phyloP scores from a whole-genome alignment of 2,797 vertebrate species.

The Sebastes nivosus region DNA sequence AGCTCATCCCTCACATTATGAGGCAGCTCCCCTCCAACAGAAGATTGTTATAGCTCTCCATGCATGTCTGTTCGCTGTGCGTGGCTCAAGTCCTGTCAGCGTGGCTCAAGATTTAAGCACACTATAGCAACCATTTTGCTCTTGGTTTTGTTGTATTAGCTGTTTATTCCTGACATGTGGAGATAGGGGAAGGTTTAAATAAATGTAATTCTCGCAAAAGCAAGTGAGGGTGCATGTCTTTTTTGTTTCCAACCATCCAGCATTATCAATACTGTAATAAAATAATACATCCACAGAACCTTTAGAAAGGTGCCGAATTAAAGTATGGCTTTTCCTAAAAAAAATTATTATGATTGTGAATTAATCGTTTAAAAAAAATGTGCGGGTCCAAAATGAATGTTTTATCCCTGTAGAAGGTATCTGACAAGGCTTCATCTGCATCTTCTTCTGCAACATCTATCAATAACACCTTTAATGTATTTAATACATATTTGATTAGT shows the following conservation, averaged over 20 bases:
- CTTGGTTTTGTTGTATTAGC: background rate
- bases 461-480: background rate
- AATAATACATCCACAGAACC: background rate
- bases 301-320: too few species aligned
- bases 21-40: constrained; percentile 7
- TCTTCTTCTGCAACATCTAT: too few species aligned
- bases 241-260: background rate
- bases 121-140: background rate
- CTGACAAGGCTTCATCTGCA: too few species aligned
- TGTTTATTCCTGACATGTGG: constrained; percentile 8
- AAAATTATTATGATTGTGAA: too few species aligned
- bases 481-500: background rate
- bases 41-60: constrained; percentile 26
- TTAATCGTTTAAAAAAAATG: too few species aligned
- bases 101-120: constrained; percentile 18
- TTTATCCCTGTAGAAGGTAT: too few species aligned
- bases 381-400: too few species aligned
- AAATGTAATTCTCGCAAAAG: background rate
- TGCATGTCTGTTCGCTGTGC: constrained; percentile 7
- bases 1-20: constrained; percentile 37
- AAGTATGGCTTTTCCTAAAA: too few species aligned
- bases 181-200: background rate
- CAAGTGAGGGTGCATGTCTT: background rate
- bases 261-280: background rate
- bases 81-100: constrained; percentile 29